Evolutionary conservation across 2,113 vertebrate genomes (phyloP).

Genomic region (Tenebrosternarchus preto): DNA sequence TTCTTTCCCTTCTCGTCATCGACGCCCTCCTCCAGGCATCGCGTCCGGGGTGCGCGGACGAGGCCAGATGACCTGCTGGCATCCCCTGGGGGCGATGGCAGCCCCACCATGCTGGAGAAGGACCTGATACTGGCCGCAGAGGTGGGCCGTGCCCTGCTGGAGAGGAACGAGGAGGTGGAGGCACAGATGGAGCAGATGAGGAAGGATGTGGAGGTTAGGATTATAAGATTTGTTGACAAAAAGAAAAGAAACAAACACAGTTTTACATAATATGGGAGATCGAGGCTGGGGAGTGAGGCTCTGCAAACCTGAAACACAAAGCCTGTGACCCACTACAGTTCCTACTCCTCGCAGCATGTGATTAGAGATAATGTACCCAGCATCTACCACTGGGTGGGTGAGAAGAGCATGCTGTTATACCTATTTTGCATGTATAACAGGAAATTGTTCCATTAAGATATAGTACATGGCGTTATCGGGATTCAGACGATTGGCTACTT

Average conservation of each 20-base stretch:
- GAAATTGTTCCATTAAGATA: background rate
- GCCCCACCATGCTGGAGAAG: slow-evolving; percentile 64
- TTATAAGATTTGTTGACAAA: background rate
- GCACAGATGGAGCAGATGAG: slow-evolving; percentile 67
- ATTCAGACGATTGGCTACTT: background rate
- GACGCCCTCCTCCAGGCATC: slow-evolving; percentile 50
- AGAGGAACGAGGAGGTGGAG: slow-evolving; percentile 76
- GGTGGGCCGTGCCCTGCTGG: slow-evolving; percentile 76
- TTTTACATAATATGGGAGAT: too few species aligned
- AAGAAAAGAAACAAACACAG: too few species aligned
- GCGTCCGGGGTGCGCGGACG: slow-evolving; percentile 40
- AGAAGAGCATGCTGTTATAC: background rate
- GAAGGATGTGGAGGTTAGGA: slow-evolving; percentile 70
- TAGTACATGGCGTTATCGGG: background rate
- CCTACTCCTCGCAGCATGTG: background rate
- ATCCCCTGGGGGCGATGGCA: slow-evolving; percentile 50
- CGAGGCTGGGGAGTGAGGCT: background rate
- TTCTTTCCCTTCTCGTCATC: slow-evolving; percentile 76
- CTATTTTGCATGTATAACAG: background rate
- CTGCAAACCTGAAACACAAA: background rate
- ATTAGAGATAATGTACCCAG: background rate
- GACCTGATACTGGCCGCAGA: slow-evolving; percentile 79
- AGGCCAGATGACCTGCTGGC: slow-evolving; percentile 59
- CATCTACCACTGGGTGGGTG: background rate
- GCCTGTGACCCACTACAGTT: background rate